Evolutionary conservation across 2,888 invertebrate species (phyloP), one percentile per base, ranked within the genome.

Genomic region (Drosophila eohydei): DNA sequence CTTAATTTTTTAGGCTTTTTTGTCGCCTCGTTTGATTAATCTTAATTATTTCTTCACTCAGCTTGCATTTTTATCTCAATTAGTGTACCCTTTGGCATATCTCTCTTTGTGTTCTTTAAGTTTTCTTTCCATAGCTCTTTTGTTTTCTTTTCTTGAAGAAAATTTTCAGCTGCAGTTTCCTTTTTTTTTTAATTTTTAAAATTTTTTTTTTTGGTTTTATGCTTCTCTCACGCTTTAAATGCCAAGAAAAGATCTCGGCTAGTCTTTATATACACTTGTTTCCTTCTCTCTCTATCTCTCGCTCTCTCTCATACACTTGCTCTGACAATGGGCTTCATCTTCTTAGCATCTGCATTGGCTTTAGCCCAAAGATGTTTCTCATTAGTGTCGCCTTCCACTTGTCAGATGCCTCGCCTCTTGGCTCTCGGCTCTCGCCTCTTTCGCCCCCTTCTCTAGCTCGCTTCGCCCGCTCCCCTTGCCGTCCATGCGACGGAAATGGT

Each of bases 401-500:
- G 51, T 21, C 52, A 2, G n/a, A n/a, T 9, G 34, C 46, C 9
- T 28, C 21, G 21, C 21, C 30, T 12, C 34, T 32, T 3, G n/a
- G n/a, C 26, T 7, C 48, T 48, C 32, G 7, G 3, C 12, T 32
- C 50, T 16, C n/a, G 16, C 14, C 30, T 12, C 34, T 32, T 3
- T 11, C 14, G 8, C n/a, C 21, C 40, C 14, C n/a, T 8, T 32
- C 46, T 8, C 55, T 11, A 26, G 9, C 16, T 9, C 44, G 16
- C n/a, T 26, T 11, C 12, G 26, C 14, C 26, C 9, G 12, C 32
- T 16, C 36, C 11, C 26, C 36, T 7, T 16, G 21, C 28, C 9
- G 9, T 9, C 8, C 9, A 8, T 14, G 2, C n/a, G 8, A 52
- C 78, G 78, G 78, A 78, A 72, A 72, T 69, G 77, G 51, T 78